phyloP scores from a whole-genome alignment of 2,797 vertebrate genomes.

The Lepilemur septentrionalis region DNA sequence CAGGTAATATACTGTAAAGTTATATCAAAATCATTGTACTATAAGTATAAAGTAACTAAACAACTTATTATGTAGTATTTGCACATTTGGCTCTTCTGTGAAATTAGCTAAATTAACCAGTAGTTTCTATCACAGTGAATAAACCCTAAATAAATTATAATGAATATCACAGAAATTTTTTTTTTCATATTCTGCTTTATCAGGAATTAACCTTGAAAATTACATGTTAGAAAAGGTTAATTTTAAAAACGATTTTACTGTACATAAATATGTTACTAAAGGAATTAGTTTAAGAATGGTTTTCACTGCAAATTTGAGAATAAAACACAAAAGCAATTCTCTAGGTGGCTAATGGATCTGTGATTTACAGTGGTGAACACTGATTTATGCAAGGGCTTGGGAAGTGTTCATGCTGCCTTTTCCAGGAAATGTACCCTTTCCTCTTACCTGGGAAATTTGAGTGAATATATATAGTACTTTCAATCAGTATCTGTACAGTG shows the following conservation, averaged over 20 bases:
- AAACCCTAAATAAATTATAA: not conserved
- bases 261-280: not conserved
- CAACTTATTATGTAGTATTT: not conserved
- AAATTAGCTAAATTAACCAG: conserved; percentile 21
- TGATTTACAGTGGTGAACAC: conserved; percentile 55
- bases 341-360: conserved; percentile 24
- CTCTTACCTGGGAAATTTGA: conserved; percentile 48
- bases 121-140: not conserved
- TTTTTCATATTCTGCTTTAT: conserved; percentile 49
- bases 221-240: conserved; percentile 39
- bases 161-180: not conserved
- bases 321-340: conserved; percentile 53
- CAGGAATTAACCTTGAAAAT: conserved; percentile 52
- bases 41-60: not conserved
- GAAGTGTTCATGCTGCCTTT: conserved; percentile 4
- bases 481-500: not conserved
- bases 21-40: not conserved
- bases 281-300: conserved; percentile 4
- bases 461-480: not conserved
- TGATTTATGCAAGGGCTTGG: conserved; percentile 54
- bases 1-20: not conserved
- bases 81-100: not conserved
- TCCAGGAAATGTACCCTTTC: conserved; percentile 38
- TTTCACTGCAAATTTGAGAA: conserved; percentile 20
- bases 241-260: conserved; percentile 43